phyloP scores from a whole-genome alignment of 1,140 invertebrate genomes.

The Drosophila equinoxialis region DNA sequence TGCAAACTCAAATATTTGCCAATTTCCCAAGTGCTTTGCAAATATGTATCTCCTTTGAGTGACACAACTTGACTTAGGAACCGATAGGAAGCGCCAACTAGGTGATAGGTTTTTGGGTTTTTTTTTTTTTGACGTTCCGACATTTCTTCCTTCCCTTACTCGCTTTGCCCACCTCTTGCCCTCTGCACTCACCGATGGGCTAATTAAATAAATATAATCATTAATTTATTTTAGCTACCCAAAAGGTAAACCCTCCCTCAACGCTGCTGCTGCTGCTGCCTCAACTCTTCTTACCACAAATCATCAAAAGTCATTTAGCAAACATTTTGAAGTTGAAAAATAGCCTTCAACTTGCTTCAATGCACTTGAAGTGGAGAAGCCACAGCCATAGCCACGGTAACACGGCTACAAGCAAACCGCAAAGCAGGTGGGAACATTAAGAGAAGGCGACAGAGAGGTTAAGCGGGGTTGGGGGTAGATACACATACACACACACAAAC shows the following conservation, averaged over 20 bases:
- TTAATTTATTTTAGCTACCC: conserved; percentile 73
- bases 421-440: conserved; percentile 34
- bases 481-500: background rate
- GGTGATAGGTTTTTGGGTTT: conserved; percentile 8
- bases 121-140: background rate
- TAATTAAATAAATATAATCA: conserved; percentile 79
- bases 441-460: conserved; percentile 8
- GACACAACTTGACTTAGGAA: background rate
- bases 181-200: conserved; percentile 43
- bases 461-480: conserved; percentile 5
- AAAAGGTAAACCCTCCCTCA: conserved; percentile 40
- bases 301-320: conserved; percentile 82
- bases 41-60: conserved; percentile 16
- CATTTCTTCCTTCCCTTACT: no score
- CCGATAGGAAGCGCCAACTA: conserved; percentile 36
- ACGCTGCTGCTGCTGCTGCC: conserved; percentile 1
- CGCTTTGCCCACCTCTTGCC: background rate
- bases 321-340: conserved; percentile 81
- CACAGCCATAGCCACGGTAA: conserved; percentile 24
- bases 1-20: conserved; percentile 29
- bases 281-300: conserved; percentile 60
- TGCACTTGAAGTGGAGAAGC: conserved; percentile 75
- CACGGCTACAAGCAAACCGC: conserved; percentile 37
- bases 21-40: background rate
- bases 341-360: conserved; percentile 80